Evolutionary conservation across 2,888 invertebrate species (phyloP), one percentile per base, ranked within the genome.

Genomic region (Tenthredo distinguenda): DNA sequence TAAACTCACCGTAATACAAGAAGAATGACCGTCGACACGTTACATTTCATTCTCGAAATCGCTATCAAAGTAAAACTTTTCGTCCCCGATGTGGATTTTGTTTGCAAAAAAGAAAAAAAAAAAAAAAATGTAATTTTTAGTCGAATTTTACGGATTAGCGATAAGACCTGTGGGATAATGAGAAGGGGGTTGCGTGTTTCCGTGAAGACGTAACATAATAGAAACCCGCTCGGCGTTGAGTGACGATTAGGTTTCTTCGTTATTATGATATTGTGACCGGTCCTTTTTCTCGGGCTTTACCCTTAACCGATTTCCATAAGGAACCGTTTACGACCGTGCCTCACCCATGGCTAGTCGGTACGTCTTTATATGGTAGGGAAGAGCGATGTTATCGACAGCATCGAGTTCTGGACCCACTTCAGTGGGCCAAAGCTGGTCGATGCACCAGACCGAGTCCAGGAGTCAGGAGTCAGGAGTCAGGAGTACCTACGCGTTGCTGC

Each of bases 301-400:
- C 47, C 68, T 31, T n/a, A 40, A 68, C 34, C 85, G 58, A 85
- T 85, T 82, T 82, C 85, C 85, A 85, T 81, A 82, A 72, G 85
- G 55, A 37, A 81, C 68, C 85, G 81, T 85, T 82, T 82, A 85
- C 81, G 85, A 85, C 68, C 85, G 47, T 47, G 81, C 26, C 71
- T 55, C 71, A 43, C 40, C 81, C n/a, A 43, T 34, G 37, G 31
- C 40, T 21, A 62, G 26, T 18, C 43, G 31, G 26, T 68, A 85
- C 58, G 81, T 82, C 77, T 85, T 76, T 81, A 85, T 81, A 85
- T 81, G 81, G 79, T 77, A 65, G 68, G 81, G 40, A 68, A 34
- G 43, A 68, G 68, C 81, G 81, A 85, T 85, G 65, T 85, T 72
- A 85, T 85, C 85, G 71, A 65, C 71, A 83, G 47, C 65, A 71